Evolutionary conservation across 2,888 invertebrate species (phyloP), one percentile per base, ranked within the genome.

Genomic region (Hydriomena furcata): DNA sequence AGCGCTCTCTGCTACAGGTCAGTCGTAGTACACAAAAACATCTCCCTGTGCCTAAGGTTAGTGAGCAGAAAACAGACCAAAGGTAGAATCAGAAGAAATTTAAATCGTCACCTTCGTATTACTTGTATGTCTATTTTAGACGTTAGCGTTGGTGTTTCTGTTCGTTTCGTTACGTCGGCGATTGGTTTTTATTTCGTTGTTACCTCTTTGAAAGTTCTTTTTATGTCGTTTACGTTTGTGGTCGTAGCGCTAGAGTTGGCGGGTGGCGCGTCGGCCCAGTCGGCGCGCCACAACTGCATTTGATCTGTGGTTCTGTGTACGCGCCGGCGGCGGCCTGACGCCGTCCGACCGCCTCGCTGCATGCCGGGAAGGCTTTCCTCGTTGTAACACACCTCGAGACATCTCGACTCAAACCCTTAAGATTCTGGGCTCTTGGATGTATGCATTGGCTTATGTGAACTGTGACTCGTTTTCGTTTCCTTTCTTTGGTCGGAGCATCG

Each of bases 1-100:
- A 96, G 98, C 96, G 98, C 98, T 93, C 96, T 98, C 94, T 98
- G 98, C 96, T 98, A 98, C 96, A 97, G 97, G 97, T 97, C 97
- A 96, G 97, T 97, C 94, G 97, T 97, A 95, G 97, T 97, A 95
- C 96, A 97, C 96, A 96, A 96, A 96, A 97, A 96, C 96, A 96
- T 96, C 96, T 96, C 96, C 95, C 96, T 96, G 94, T 97, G 97
- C 95, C 96, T 97, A 95, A 97, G 97, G 97, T 97, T 96, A 97
- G 97, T 97, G 95, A 94, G 95, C 95, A 95, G 95, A 94, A 94
- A 93, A 93, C 93, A 91, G 91, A 91, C 92, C 93, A 93, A 91
- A 91, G 93, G 93, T 93, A 93, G 93, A 92, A 90, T 89, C 84
- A 87, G 87, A 82, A 87, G 86, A 90, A 85, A 86, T 89, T 88